Evolutionary conservation across 2,113 vertebrate genomes (phyloP).

Genomic region (Melanerpes formicivorus): DNA sequence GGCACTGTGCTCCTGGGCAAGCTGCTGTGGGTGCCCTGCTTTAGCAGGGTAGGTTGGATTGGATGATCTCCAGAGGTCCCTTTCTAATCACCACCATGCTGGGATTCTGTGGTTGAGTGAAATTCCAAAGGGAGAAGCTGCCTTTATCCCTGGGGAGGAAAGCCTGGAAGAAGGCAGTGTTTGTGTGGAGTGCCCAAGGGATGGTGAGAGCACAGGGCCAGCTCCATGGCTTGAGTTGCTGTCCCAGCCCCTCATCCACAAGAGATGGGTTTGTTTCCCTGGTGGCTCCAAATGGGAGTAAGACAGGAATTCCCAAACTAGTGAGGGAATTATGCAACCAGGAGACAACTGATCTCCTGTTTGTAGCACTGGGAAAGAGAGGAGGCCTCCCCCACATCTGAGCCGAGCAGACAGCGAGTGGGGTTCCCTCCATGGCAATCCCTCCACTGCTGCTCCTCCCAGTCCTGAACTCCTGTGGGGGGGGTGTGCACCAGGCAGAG

Average conservation of each 20-base stretch:
- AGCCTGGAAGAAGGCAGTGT: background rate
- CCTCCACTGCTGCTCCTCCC: conserved; percentile 9
- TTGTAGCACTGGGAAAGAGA: background rate
- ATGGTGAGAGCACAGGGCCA: rapidly evolving
- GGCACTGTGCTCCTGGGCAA: too few species aligned
- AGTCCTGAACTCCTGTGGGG: background rate
- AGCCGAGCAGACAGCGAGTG: background rate
- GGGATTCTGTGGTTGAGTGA: too few species aligned
- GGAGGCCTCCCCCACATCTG: background rate
- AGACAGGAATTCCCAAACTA: background rate
- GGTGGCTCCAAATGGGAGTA: background rate
- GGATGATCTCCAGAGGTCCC: too few species aligned
- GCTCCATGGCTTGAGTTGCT: rapidly evolving
- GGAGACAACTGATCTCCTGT: background rate
- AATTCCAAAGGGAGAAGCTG: background rate
- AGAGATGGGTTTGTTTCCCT: background rate
- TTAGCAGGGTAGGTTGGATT: too few species aligned
- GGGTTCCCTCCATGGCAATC: conserved; percentile 28
- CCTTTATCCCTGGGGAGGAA: background rate
- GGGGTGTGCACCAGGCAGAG: background rate
- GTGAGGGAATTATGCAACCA: background rate
- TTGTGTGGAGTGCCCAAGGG: background rate
- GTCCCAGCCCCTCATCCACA: too few species aligned
- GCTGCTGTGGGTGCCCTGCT: too few species aligned
- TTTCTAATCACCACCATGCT: too few species aligned